phyloP scores from a whole-genome alignment of 2,797 vertebrate genomes.

The Amblyopsis hoosieri region DNA sequence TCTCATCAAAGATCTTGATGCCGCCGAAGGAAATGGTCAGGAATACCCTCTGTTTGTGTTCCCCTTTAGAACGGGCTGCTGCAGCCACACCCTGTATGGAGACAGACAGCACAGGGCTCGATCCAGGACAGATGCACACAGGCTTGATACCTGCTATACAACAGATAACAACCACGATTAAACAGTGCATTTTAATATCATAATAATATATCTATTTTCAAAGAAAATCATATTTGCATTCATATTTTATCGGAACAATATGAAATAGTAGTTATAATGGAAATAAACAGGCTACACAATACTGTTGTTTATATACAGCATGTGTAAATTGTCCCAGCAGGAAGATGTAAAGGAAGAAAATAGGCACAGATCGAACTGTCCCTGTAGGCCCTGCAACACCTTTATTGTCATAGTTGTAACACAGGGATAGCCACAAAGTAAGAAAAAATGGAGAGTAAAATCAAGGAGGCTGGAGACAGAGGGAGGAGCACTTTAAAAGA shows the following conservation, averaged over 20 bases:
- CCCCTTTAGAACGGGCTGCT: constrained; percentile 93
- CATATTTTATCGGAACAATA: background rate
- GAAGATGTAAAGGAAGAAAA: no score
- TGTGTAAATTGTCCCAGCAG: no score
- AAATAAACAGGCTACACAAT: no score
- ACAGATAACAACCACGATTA: background rate
- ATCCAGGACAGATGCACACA: constrained; percentile 1
- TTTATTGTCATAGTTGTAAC: background rate
- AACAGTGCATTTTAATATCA: no score
- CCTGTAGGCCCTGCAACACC: background rate
- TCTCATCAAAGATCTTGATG: constrained; percentile 99
- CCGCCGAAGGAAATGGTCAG: constrained; percentile 97
- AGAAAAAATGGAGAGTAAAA: constrained; percentile 43
- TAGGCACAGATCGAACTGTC: constrained; percentile 1
- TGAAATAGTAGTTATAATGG: background rate
- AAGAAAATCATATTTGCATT: no score
- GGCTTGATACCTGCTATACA: background rate
- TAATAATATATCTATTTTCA: no score
- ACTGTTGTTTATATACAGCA: no score
- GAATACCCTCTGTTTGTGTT: constrained; percentile 98
- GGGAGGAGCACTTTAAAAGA: constrained; percentile 48
- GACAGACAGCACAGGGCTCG: constrained; percentile 2
- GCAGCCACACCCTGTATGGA: constrained; percentile 90
- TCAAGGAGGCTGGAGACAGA: constrained; percentile 47
- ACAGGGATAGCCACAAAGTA: constrained; percentile 33